Evolutionary conservation across 2,797 vertebrate species (phyloP).

Genomic region (Carapus acus): DNA sequence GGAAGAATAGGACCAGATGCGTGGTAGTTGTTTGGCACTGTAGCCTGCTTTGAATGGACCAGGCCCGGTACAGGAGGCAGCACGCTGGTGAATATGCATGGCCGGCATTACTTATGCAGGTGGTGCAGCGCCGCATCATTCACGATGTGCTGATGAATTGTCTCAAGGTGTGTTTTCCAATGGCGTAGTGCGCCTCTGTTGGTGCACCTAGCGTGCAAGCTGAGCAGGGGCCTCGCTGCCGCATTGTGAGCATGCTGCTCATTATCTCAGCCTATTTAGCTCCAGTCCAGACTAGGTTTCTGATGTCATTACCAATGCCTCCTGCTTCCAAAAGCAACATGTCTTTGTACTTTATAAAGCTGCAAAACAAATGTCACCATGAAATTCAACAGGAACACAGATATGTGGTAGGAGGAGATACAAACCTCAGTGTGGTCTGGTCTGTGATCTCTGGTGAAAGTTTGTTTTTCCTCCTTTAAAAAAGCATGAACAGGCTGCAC

Average conservation of each 20-base stretch:
- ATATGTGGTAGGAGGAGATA: too few relatives aligned
- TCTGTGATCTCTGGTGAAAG: too few relatives aligned
- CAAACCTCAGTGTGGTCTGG: too few relatives aligned
- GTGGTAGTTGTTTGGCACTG: slow-evolving; percentile 46
- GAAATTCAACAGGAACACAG: neutral
- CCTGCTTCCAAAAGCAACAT: too few relatives aligned
- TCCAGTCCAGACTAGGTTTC: neutral
- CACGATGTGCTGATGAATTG: slow-evolving; percentile 40
- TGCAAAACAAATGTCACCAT: neutral
- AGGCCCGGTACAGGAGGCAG: slow-evolving; percentile 42
- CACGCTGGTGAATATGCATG: slow-evolving; percentile 59
- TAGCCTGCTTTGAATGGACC: slow-evolving; percentile 50
- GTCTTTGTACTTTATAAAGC: too few relatives aligned
- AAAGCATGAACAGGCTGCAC: too few relatives aligned
- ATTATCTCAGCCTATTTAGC: neutral
- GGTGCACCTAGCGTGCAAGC: slow-evolving; percentile 25
- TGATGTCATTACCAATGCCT: neutral
- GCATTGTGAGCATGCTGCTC: neutral
- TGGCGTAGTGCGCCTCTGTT: slow-evolving; percentile 15
- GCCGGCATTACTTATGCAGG: slow-evolving; percentile 55
- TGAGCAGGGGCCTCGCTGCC: neutral
- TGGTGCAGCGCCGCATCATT: slow-evolving; percentile 30
- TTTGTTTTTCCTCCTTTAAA: too few relatives aligned
- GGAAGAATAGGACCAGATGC: slow-evolving; percentile 69
- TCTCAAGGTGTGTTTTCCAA: slow-evolving; percentile 51